phyloP scores from a whole-genome alignment of 1,140 invertebrate genomes.

The Pantala flavescens region DNA sequence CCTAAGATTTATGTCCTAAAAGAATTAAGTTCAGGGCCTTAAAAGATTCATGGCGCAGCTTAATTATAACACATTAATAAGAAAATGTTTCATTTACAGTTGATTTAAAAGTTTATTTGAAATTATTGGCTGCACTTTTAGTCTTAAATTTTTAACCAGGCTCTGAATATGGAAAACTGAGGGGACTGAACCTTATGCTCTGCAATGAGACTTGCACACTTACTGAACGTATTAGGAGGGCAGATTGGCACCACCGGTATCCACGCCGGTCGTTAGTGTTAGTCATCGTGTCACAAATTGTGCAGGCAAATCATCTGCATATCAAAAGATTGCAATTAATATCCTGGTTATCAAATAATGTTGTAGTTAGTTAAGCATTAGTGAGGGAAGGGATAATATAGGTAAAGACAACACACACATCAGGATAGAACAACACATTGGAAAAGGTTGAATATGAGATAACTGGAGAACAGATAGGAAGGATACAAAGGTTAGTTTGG shows the following conservation, averaged over 20 bases:
- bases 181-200: neutral
- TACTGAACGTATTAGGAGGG: constrained; percentile 20
- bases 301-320: constrained; percentile 20
- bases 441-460: neutral
- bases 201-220: constrained; percentile 12
- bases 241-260: constrained; percentile 16
- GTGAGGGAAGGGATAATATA: neutral
- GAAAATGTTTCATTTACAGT: too few species aligned
- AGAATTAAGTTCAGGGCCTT: too few species aligned
- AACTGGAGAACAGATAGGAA: neutral
- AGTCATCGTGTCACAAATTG: constrained; percentile 22
- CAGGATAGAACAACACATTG: neutral
- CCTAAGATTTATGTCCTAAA: neutral
- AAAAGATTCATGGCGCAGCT: too few species aligned
- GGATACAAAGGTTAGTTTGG: neutral
- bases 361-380: constrained; percentile 8
- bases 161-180: neutral
- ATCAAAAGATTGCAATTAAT: constrained; percentile 8
- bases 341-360: constrained; percentile 3
- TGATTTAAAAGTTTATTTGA: too few species aligned
- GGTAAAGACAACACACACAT: constrained; percentile 9
- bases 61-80: too few species aligned
- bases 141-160: too few species aligned
- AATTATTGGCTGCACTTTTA: too few species aligned
- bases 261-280: constrained; percentile 18